Base-by-base conservation (phyloP, 2,113 vertebrate species). In the Catagonus wagneri region DNA sequence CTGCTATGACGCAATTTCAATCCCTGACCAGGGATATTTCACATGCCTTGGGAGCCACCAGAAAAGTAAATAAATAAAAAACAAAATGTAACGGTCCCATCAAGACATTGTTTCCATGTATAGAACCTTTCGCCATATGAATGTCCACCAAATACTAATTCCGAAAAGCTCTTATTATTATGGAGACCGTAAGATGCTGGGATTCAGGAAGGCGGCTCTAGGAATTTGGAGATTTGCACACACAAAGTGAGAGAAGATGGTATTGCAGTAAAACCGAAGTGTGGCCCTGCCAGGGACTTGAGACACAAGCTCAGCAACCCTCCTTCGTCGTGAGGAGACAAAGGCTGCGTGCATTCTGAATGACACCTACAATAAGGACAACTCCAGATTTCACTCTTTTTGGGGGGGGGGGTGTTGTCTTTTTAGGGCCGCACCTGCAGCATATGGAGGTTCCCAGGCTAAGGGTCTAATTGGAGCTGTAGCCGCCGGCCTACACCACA, bases 101-200 rank as follows among this genome's bases (percentile, higher is more conserved):
- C 11, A 86, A 92, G 50, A 92, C 7, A 56, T 52, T 54, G 19
- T 83, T 87, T 96, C 61, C 81, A 4, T 58, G 19, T 92, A 72
- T 39, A 12, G 32, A 63, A 13, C 36, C 25, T 76, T 83, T 25
- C 65, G 14, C n/a, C 25, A 22, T 60, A 60, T n/a, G 0, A 39
- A 63, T 79, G 75, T 88, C 78, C 14, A 84, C n/a, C 65, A 96
- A 90, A 90, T 61, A 58, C 14, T 87, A 66, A 83, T 91, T 88
- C 52, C 74, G 71, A 68, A 60, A 44, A 74, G 27, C 25, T 95
- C 19, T 66, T 54, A n/a, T 76, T 75, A 75, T 75, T 27, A 52
- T 19, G 8, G 34, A 32, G 50, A 81, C 60, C 63, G 14, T 2
- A 90, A 58, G 78, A 66, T 76, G 68, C 25, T 76, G 81, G 61